A percentile compares a stretch with the other conserved stretches of the same genome.
Evolutionary conservation across 2,113 vertebrate genomes (phyloP).

Genomic region (Corythaixoides concolor): DNA sequence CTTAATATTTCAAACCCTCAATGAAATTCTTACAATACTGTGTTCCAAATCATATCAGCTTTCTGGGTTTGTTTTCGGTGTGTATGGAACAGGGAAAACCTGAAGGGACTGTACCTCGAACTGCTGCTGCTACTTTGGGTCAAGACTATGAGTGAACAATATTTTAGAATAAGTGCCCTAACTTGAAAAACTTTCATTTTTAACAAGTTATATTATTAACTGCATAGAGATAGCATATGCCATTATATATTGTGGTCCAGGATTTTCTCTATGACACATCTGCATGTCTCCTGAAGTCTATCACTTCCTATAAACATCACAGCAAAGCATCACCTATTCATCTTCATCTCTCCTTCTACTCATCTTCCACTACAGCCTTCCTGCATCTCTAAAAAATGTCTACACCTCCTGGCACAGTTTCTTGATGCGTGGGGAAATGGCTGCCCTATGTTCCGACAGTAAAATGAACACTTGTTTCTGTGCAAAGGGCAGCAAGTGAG

Average conservation of each 20-base stretch:
- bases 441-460: neutral
- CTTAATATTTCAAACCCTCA: neutral
- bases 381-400: neutral
- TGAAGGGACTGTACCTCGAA: neutral
- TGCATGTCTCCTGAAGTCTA: rapidly evolving
- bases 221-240: neutral
- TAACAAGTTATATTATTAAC: neutral
- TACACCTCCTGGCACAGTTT: neutral
- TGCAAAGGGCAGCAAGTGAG: neutral
- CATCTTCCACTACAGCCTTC: neutral
- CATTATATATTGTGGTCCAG: neutral
- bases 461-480: neutral
- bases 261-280: neutral
- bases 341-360: neutral
- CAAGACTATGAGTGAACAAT: neutral
- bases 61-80: neutral
- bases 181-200: neutral
- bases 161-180: neutral
- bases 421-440: neutral
- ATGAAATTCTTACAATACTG: neutral
- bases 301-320: neutral
- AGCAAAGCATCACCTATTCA: neutral
- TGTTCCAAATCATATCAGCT: neutral
- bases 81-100: neutral
- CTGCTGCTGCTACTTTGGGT: neutral